A percentile compares a stretch with the other conserved stretches of the same genome.
phyloP scores from a whole-genome alignment of 1,140 invertebrate genomes.

The Pygmarrhopalites habei region DNA sequence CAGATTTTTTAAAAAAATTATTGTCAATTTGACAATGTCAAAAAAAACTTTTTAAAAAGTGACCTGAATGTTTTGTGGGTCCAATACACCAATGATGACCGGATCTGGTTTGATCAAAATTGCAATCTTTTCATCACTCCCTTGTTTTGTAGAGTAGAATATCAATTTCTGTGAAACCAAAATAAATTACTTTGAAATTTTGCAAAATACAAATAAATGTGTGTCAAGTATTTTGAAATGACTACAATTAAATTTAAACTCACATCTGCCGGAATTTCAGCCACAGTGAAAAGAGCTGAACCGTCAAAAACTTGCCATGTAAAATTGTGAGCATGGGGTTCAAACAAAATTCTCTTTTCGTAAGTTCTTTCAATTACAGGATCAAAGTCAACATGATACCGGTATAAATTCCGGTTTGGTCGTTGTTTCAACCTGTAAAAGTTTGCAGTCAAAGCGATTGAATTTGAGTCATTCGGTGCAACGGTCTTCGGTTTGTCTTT shows the following conservation, averaged over 20 bases:
- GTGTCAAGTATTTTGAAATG: neutral
- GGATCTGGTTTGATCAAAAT: neutral
- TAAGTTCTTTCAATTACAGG: neutral
- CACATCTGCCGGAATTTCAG: neutral
- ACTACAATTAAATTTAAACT: neutral
- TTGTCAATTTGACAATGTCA: too few relatives aligned
- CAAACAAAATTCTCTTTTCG: slow-evolving; percentile 40
- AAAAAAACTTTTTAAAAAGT: too few relatives aligned
- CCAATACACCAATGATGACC: neutral
- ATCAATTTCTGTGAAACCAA: neutral
- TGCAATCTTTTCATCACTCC: neutral
- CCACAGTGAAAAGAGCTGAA: neutral
- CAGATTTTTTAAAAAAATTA: too few relatives aligned
- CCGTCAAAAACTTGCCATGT: neutral
- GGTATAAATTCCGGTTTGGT: neutral
- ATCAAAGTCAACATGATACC: neutral
- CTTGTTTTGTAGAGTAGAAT: neutral
- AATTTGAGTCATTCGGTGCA: neutral
- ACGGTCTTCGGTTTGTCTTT: too few relatives aligned
- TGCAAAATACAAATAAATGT: neutral
- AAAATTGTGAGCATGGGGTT: neutral
- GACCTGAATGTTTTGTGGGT: slow-evolving; percentile 52
- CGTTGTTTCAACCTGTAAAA: neutral
- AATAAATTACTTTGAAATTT: too few relatives aligned
- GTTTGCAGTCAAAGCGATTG: neutral